Percentiles rank a stretch among this genome's conserved stretches.
Evolutionary conservation across 2,113 vertebrate species (phyloP).

Genomic region (Upupa epops): DNA sequence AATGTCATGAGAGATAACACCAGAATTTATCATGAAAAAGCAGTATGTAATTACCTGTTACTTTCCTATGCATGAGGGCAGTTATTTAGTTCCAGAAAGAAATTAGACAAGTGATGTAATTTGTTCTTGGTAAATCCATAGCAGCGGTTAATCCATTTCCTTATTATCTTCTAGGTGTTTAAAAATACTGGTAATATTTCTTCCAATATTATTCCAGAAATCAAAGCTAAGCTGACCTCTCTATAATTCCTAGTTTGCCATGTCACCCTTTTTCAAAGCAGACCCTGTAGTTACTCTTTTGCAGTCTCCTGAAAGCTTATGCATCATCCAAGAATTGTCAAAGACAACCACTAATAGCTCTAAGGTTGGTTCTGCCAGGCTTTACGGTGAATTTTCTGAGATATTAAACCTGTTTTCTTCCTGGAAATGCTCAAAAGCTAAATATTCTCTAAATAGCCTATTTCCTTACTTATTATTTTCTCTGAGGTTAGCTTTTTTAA

Average conservation of each 20-base stretch:
- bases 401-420: background rate
- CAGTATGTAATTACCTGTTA: background rate
- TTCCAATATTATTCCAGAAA: background rate
- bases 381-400: background rate
- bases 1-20: background rate
- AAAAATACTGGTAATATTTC: background rate
- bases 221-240: background rate
- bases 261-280: background rate
- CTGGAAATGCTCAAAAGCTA: background rate
- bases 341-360: background rate
- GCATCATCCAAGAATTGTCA: background rate
- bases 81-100: background rate
- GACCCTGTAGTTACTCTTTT: background rate
- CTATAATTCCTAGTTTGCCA: background rate
- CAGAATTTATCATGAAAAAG: background rate
- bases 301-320: background rate
- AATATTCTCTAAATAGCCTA: background rate
- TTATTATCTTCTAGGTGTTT: background rate
- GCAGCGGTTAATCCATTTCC: background rate
- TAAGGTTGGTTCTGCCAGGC: background rate
- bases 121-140: background rate
- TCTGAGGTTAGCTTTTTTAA: background rate
- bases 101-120: background rate
- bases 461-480: background rate
- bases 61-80: background rate